Conservation (phyloP, 2,888 invertebrate species). For the Thera britannica region DNA sequence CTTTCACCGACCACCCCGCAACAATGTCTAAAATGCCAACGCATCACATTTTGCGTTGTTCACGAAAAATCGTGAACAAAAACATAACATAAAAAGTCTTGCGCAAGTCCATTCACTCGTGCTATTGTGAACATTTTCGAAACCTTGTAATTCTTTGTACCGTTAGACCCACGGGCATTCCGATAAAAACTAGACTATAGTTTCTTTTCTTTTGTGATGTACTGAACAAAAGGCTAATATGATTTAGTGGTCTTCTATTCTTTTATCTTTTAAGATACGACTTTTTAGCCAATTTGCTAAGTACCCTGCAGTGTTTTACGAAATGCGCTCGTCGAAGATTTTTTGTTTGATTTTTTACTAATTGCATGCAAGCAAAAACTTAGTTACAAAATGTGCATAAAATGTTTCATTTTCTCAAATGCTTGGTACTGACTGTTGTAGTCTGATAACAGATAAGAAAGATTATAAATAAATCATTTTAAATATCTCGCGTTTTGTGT, state of each 20-base stretch:
- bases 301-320: slow-evolving; percentile 38
- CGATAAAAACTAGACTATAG: slow-evolving; percentile 71
- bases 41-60: slow-evolving; percentile 61
- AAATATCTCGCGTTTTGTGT: slow-evolving; percentile 34
- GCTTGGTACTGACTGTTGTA: slow-evolving; percentile 13
- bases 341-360: slow-evolving; percentile 19
- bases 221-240: slow-evolving; percentile 71
- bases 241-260: slow-evolving; percentile 72
- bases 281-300: slow-evolving; percentile 40
- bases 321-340: slow-evolving; percentile 9
- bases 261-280: slow-evolving; percentile 41
- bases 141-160: slow-evolving; percentile 68
- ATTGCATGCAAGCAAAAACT: slow-evolving; percentile 4
- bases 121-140: slow-evolving; percentile 71
- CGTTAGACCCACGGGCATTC: slow-evolving; percentile 71
- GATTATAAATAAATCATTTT: slow-evolving; percentile 30
- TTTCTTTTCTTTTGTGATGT: slow-evolving; percentile 70
- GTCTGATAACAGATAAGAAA: slow-evolving; percentile 34
- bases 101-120: slow-evolving; percentile 75
- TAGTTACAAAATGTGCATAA: slow-evolving; percentile 4
- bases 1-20: slow-evolving; percentile 77
- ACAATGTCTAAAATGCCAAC: slow-evolving; percentile 64
- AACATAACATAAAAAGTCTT: slow-evolving; percentile 66
- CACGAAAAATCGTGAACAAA: slow-evolving; percentile 75
- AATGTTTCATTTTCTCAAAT: slow-evolving; percentile 10